Percentiles rank a stretch among this genome's conserved stretches.
These are phyloP conservation scores for Hydrotaea cyrtoneurina DNA, from an alignment of 2,888 invertebrate species.

Conservation along the genomic window DNA sequence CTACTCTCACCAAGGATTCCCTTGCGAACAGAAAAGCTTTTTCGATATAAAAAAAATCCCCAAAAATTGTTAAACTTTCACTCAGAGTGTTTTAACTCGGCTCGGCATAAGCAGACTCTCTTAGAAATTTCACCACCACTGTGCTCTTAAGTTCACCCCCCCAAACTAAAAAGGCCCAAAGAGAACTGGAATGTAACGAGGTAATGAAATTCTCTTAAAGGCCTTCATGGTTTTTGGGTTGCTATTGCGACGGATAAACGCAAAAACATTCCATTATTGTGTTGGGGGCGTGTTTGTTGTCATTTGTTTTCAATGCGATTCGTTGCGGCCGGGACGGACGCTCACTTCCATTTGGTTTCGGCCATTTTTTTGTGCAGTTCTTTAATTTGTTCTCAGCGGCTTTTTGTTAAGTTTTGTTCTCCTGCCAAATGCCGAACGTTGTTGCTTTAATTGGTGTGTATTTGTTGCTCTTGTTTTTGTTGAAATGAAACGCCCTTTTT, in stretches of 20 bases:
- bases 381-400: constrained; percentile 67
- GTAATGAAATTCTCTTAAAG: neutral
- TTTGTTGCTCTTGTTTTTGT: neutral
- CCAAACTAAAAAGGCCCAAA: too few species aligned
- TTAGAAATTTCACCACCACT: too few species aligned
- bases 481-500: constrained; percentile 71
- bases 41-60: neutral
- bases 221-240: neutral
- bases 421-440: neutral
- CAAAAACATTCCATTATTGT: constrained; percentile 41
- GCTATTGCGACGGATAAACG: constrained; percentile 9
- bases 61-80: constrained; percentile 16
- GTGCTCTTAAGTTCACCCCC: constrained; percentile 1
- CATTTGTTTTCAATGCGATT: constrained; percentile 31
- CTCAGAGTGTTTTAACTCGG: constrained; percentile 41
- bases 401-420: constrained; percentile 21
- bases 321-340: constrained; percentile 2
- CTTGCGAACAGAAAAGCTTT: constrained; percentile 58
- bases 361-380: constrained; percentile 54
- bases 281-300: constrained; percentile 69
- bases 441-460: constrained; percentile 18
- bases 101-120: too few species aligned
- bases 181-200: neutral
- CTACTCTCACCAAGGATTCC: neutral
- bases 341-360: constrained; percentile 31